Evolutionary conservation across 1,140 invertebrate genomes (phyloP).

Genomic region (Goniozus legneri): DNA sequence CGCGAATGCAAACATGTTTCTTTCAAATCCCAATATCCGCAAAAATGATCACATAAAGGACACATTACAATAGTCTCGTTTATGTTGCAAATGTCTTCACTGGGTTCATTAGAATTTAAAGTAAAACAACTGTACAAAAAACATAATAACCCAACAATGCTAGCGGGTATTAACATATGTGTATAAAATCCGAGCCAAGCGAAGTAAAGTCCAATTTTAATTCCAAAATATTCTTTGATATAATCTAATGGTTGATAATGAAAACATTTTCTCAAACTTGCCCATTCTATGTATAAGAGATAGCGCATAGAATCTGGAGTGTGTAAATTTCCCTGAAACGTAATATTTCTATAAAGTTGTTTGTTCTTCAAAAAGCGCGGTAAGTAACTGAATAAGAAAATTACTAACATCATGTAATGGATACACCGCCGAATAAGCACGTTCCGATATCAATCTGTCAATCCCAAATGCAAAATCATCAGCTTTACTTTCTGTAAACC

Average conservation of each 20-base stretch:
- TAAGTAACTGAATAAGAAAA: neutral
- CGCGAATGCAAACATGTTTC: conserved; percentile 84
- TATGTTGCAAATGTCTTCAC: conserved; percentile 78
- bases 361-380: too few relatives aligned
- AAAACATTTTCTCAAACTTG: conserved; percentile 73
- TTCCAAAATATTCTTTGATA: conserved; percentile 88
- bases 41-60: conserved; percentile 79
- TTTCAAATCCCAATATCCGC: conserved; percentile 84
- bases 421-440: conserved; percentile 80
- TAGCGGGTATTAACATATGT: conserved; percentile 83
- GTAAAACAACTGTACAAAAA: conserved; percentile 79
- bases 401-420: conserved; percentile 83
- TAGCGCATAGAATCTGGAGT: conserved; percentile 69
- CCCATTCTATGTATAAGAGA: conserved; percentile 83
- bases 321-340: conserved; percentile 66
- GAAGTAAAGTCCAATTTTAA: conserved; percentile 93
- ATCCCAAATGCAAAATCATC: conserved; percentile 82
- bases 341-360: neutral
- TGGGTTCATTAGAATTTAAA: conserved; percentile 68
- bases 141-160: conserved; percentile 76
- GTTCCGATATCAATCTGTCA: conserved; percentile 73
- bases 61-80: conserved; percentile 70
- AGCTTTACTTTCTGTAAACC: conserved; percentile 63
- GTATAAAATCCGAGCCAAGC: conserved; percentile 98
- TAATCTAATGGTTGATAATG: conserved; percentile 87